Percentiles rank a stretch among this genome's conserved stretches.
Conservation (phyloP, 2,113 vertebrate species). For the Larimichthys polyactis region DNA sequence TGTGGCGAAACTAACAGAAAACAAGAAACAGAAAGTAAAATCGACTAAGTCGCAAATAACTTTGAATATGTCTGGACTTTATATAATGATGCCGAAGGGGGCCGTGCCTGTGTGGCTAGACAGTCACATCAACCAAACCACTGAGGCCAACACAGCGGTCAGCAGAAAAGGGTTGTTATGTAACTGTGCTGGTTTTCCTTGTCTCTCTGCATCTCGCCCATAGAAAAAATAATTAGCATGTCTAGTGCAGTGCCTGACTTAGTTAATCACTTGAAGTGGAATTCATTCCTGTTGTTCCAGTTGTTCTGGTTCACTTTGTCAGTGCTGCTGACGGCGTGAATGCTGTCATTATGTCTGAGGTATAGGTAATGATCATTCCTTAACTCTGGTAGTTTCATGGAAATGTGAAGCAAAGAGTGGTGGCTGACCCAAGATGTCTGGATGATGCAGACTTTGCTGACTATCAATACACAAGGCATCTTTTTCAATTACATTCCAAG, state of each 20-base stretch:
- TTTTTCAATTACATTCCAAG: too few relatives aligned
- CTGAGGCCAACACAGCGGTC: constrained; percentile 40
- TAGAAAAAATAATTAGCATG: constrained; percentile 25
- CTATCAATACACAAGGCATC: neutral
- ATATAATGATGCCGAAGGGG: constrained; percentile 43
- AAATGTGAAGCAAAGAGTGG: neutral
- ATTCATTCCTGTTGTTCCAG: neutral
- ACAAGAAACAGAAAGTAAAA: constrained; percentile 12
- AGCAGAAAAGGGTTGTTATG: constrained; percentile 56
- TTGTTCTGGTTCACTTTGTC: neutral
- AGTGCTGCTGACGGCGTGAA: constrained; percentile 10
- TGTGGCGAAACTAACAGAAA: constrained; percentile 21
- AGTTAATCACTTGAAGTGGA: constrained; percentile 12
- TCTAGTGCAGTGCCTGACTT: constrained; percentile 4
- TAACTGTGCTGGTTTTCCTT: constrained; percentile 60
- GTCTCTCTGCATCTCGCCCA: constrained; percentile 37
- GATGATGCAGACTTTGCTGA: neutral
- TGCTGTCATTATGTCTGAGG: neutral
- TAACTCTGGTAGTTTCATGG: neutral
- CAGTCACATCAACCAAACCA: constrained; percentile 55
- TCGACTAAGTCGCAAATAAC: constrained; percentile 7
- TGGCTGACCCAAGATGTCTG: neutral
- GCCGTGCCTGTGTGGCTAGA: constrained; percentile 26
- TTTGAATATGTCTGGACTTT: constrained; percentile 30
- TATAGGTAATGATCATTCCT: neutral